A percentile compares a stretch with the other conserved stretches of the same genome.
Evolutionary conservation across 2,113 vertebrate genomes (phyloP).

Genomic region (Lepus timidus): DNA sequence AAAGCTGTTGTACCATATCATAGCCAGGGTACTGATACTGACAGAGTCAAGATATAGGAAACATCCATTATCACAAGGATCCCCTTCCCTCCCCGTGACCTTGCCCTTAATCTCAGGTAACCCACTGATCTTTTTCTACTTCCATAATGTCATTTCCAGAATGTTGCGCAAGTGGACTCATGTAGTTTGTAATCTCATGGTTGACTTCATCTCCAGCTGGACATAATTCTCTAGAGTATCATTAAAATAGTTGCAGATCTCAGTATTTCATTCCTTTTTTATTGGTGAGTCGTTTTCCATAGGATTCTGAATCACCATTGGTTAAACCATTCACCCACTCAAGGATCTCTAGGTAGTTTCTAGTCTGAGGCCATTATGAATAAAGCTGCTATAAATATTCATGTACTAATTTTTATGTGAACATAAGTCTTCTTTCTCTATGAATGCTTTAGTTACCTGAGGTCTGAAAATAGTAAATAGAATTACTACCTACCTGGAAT

Average conservation of each 20-base stretch:
- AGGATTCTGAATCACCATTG: background rate
- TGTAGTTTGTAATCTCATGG: background rate
- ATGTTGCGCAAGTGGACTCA: background rate
- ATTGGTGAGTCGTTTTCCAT: background rate
- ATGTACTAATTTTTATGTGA: background rate
- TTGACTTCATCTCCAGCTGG: background rate
- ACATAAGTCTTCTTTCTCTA: background rate
- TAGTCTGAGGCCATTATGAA: background rate
- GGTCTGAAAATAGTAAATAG: no score
- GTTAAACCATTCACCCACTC: background rate
- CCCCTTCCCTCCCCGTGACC: background rate
- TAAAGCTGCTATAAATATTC: background rate
- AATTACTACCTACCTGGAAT: no score
- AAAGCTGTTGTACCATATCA: background rate
- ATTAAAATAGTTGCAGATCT: background rate
- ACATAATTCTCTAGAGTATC: background rate
- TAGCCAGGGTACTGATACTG: background rate
- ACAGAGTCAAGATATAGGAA: background rate
- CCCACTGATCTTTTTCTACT: background rate
- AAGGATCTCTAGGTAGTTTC: background rate
- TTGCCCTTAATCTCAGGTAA: background rate
- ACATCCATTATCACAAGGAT: background rate
- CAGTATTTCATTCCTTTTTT: background rate
- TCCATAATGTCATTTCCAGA: constrained; percentile 1
- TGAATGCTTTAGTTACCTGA: no score